These are phyloP conservation scores for Asarcornis scutulata DNA, from an alignment of 2,113 vertebrate species.

Conservation along the genomic window DNA sequence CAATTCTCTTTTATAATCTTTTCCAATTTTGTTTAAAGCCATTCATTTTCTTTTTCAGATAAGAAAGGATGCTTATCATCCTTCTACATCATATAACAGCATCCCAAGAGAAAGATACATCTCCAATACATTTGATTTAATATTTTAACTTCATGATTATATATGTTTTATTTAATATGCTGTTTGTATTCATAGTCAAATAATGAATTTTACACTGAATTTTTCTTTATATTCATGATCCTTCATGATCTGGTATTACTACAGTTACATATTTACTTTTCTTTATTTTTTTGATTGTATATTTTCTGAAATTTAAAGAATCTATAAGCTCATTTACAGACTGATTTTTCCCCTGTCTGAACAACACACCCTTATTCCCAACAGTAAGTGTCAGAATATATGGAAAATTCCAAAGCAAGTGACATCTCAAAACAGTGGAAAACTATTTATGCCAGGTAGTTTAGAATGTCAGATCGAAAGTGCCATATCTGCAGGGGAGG, in stretches of 20 bases:
- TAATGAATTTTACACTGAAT: neutral
- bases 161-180: neutral
- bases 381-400: slow-evolving; percentile 25
- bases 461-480: neutral
- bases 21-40: neutral
- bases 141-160: neutral
- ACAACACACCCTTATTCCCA: neutral
- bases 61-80: neutral
- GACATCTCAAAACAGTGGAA: slow-evolving; percentile 16
- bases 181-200: neutral
- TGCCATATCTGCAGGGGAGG: neutral
- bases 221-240: neutral
- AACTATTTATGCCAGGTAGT: slow-evolving; percentile 34
- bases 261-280: fast-evolving
- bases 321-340: neutral
- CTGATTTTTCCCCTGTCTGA: neutral
- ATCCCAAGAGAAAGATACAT: fast-evolving
- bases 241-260: neutral
- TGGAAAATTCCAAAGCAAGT: slow-evolving; percentile 40
- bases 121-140: fast-evolving
- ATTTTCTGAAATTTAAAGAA: neutral
- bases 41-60: neutral
- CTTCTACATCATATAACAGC: no score
- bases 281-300: neutral
- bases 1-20: neutral